Base-by-base conservation (phyloP, 2,797 vertebrate genomes). In the Syncerus caffer region DNA sequence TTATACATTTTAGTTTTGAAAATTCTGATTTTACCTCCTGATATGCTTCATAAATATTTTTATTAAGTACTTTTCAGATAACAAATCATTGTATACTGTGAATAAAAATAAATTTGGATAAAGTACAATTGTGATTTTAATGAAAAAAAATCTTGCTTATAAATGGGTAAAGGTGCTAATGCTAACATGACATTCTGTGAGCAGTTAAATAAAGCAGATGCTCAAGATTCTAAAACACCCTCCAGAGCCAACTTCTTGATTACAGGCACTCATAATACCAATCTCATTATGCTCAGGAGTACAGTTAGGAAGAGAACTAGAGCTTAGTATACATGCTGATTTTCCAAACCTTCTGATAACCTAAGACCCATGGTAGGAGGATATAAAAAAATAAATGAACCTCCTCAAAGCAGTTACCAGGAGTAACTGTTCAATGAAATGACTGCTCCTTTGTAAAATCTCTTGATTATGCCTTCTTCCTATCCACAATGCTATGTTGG, bases 171-270 rank as follows among this genome's bases (percentile, higher is more conserved):
- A 90, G 21, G 21, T 93, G 4, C 19, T 86, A 84, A 92, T 60
- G 38, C 19, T 85, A 96, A 83, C 45, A 92, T 85, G 67, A 50
- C 53, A 45, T 94, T 97, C 50, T 85, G n/a, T 83, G 85, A 96
- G 51, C 57, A 93, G 27, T 83, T 95, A 93, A 90, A 89, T 85
- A 93, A 96, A 95, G 47, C 83, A 96, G 83, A 71, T 94, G 86
- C n/a, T 94, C 15, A n/a, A 92, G 85, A 96, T 76, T 74, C 94
- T 64, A 53, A 89, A 96, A 80, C 31, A 25, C 74, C 38, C 53
- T 94, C 58, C 31, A 86, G 84, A 95, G 93, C 29, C n/a, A 51
- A 93, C 31, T 47, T 84, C 83, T 90, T 95, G 74, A 96, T 96
- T 97, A 76, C 53, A 85, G 45, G n/a, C 53, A 57, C 38, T 96